Evolutionary conservation across 2,113 vertebrate genomes (phyloP).

Genomic region (Ibidorhyncha struthersii): DNA sequence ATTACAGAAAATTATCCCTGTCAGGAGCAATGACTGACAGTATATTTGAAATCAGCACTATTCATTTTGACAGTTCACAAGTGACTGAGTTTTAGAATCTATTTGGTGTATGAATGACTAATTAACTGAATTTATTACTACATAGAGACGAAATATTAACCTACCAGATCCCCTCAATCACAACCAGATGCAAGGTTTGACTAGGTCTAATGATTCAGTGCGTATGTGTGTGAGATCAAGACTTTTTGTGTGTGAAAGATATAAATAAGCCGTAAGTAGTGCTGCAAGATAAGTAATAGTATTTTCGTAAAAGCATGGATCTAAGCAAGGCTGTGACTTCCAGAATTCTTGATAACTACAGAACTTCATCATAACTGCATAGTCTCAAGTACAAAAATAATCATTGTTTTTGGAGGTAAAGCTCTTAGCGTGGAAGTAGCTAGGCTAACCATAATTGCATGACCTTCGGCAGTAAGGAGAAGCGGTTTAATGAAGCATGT

Average conservation of each 20-base stretch:
- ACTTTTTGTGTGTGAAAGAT: background rate
- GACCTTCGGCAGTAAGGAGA: background rate
- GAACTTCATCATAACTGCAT: background rate
- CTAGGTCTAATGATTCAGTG: background rate
- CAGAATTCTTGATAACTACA: background rate
- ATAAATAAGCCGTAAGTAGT: background rate
- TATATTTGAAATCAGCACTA: slow-evolving; percentile 20
- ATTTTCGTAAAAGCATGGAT: background rate
- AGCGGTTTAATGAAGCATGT: background rate
- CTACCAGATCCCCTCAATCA: background rate
- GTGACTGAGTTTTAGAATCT: background rate
- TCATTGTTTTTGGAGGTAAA: background rate
- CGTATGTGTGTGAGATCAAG: background rate
- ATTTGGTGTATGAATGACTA: background rate
- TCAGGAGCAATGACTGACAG: slow-evolving; percentile 29
- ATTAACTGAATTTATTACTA: slow-evolving; percentile 23
- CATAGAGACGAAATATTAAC: background rate
- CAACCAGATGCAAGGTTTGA: background rate
- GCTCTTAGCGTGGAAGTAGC: background rate
- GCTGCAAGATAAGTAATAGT: background rate
- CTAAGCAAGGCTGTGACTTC: background rate
- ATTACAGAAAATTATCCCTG: background rate
- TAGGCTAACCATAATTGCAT: background rate
- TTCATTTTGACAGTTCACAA: slow-evolving; percentile 43
- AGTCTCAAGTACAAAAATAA: background rate